phyloP scores from a whole-genome alignment of 2,888 invertebrate species.

The Mesorhabditis belari region DNA sequence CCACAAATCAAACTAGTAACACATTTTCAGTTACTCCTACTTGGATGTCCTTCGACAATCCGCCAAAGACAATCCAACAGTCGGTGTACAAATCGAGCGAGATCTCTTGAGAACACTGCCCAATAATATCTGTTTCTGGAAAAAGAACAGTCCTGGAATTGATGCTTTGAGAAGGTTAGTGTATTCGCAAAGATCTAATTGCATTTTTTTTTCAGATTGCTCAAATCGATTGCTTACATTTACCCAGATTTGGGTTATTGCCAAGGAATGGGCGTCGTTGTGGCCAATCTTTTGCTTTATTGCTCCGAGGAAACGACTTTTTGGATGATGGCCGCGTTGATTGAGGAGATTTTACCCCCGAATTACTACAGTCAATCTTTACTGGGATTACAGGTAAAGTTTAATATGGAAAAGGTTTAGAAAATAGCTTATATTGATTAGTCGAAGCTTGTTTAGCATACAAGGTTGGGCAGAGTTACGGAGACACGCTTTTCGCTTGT shows the following conservation, averaged over 20 bases:
- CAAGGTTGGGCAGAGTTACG: no score
- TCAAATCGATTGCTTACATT: conserved; percentile 76
- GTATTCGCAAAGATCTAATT: neutral
- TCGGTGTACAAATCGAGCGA: conserved; percentile 67
- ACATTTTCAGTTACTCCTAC: neutral
- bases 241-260: conserved; percentile 76
- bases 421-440: no score
- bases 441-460: no score
- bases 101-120: conserved; percentile 91
- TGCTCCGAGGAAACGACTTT: conserved; percentile 97
- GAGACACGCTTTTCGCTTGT: no score
- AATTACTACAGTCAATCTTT: conserved; percentile 92
- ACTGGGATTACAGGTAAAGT: conserved; percentile 60
- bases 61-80: conserved; percentile 32
- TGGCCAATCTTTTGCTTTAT: conserved; percentile 80
- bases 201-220: conserved; percentile 16
- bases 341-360: conserved; percentile 94
- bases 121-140: conserved; percentile 90
- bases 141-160: conserved; percentile 54
- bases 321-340: conserved; percentile 97
- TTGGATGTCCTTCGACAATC: conserved; percentile 31
- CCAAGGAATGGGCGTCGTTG: conserved; percentile 62
- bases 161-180: conserved; percentile 24
- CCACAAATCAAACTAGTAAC: conserved; percentile 57
- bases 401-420: no score